Percentiles rank a stretch among this genome's conserved stretches.
phyloP scores from a whole-genome alignment of 2,888 invertebrate species.

The Mystacides longicornis region DNA sequence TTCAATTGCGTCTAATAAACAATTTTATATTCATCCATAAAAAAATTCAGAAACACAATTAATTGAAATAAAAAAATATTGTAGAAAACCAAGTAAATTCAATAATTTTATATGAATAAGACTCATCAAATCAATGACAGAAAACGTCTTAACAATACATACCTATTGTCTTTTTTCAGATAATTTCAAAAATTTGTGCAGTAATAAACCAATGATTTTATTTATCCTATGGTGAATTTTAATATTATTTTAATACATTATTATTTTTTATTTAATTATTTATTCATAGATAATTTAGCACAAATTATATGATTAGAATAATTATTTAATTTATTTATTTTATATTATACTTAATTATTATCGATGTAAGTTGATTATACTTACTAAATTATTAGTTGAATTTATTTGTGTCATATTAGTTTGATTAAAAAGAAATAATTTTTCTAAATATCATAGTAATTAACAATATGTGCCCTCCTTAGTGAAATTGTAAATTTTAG shows the following conservation, averaged over 20 bases:
- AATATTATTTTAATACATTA: background rate
- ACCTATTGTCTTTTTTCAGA: background rate
- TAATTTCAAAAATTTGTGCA: background rate
- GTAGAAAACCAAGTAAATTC: too few species aligned
- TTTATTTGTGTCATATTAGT: too few species aligned
- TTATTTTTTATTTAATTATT: background rate
- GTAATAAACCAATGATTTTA: background rate
- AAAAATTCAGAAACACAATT: too few species aligned
- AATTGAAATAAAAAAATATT: too few species aligned
- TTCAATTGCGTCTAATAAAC: too few species aligned
- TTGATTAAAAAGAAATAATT: too few species aligned
- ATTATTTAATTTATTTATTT: background rate
- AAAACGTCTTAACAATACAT: background rate
- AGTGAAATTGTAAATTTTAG: too few species aligned
- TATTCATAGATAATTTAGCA: background rate
- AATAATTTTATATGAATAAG: background rate
- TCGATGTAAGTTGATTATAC: too few species aligned
- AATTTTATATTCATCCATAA: too few species aligned
- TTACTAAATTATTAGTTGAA: too few species aligned
- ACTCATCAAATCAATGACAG: background rate
- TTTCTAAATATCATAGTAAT: background rate
- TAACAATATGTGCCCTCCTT: background rate
- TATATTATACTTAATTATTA: background rate
- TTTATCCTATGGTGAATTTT: background rate
- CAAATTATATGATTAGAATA: background rate